These are phyloP conservation scores for Antechinus stuartii DNA, from an alignment of 2,113 vertebrate species.

Conservation along the genomic window DNA sequence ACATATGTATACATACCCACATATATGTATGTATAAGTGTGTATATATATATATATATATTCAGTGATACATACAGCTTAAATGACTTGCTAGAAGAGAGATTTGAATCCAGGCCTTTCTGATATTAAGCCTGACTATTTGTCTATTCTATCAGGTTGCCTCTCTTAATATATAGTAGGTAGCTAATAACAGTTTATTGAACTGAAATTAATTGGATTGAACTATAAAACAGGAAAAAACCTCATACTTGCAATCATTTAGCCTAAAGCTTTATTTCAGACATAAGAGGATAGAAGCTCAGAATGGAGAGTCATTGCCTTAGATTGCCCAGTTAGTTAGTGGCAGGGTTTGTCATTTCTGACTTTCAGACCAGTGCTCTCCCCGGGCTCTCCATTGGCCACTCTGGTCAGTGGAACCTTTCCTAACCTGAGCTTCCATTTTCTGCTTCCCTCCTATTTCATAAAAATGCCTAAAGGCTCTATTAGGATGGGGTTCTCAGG, in stretches of 20 bases:
- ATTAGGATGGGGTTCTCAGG: constrained; percentile 17
- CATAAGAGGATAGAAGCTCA: not conserved
- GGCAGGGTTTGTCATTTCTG: not conserved
- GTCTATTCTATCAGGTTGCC: not conserved
- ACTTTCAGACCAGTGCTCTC: not conserved
- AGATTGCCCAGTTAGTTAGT: not conserved
- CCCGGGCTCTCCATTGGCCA: not conserved
- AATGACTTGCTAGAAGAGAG: not conserved
- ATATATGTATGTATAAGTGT: too few relatives aligned
- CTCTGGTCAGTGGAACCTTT: not conserved
- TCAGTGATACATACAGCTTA: not conserved
- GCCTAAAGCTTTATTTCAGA: not conserved
- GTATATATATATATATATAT: not conserved
- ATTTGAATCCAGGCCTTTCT: not conserved
- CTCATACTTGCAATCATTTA: not conserved
- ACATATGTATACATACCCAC: not conserved
- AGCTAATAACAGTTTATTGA: not conserved
- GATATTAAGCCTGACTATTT: not conserved
- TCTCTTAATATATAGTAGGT: not conserved
- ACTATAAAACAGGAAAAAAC: not conserved
- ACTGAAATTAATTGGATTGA: not conserved
- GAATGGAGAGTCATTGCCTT: not conserved
- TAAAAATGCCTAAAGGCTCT: constrained; percentile 14
- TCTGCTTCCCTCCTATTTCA: not conserved
- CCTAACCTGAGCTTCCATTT: not conserved